Percentiles rank a stretch among this genome's conserved stretches.
These are phyloP conservation scores for Opisthograptis luteolata DNA, from an alignment of 2,888 invertebrate genomes.

Conservation along the genomic window DNA sequence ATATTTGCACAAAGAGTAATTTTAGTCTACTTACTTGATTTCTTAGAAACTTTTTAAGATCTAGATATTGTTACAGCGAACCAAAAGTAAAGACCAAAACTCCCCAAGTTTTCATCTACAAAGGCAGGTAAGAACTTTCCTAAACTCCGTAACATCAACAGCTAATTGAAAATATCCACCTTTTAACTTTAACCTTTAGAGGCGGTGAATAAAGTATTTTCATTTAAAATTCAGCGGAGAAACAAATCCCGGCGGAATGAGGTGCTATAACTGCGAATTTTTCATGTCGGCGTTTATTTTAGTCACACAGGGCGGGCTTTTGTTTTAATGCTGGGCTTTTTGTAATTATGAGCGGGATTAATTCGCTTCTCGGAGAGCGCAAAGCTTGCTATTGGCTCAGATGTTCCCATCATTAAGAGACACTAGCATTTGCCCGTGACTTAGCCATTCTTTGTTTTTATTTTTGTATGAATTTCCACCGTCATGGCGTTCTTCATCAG, in stretches of 20 bases:
- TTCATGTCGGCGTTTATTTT: constrained; percentile 16
- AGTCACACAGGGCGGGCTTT: constrained; percentile 23
- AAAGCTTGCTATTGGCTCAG: too few relatives aligned
- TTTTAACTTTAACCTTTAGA: constrained; percentile 37
- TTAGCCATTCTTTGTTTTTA: too few relatives aligned
- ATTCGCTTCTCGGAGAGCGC: too few relatives aligned
- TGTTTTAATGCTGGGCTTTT: constrained; percentile 37
- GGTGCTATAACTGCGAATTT: constrained; percentile 35
- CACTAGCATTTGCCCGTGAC: too few relatives aligned
- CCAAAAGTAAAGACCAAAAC: background rate
- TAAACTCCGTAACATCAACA: constrained; percentile 21
- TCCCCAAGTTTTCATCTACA: constrained; percentile 8
- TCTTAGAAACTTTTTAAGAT: too few relatives aligned
- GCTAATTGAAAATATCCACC: constrained; percentile 23
- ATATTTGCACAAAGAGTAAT: too few relatives aligned
- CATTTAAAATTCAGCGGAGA: constrained; percentile 51
- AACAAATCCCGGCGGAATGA: constrained; percentile 43
- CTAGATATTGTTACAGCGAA: too few relatives aligned
- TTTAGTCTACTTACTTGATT: too few relatives aligned
- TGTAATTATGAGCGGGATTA: constrained; percentile 33
- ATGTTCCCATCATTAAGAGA: too few relatives aligned
- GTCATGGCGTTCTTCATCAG: too few relatives aligned
- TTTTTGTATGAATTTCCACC: too few relatives aligned
- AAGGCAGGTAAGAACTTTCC: constrained; percentile 8
- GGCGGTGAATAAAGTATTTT: constrained; percentile 42